These are phyloP conservation scores for Ellobium chinense DNA, from an alignment of 2,888 invertebrate genomes.

Conservation along the genomic window DNA sequence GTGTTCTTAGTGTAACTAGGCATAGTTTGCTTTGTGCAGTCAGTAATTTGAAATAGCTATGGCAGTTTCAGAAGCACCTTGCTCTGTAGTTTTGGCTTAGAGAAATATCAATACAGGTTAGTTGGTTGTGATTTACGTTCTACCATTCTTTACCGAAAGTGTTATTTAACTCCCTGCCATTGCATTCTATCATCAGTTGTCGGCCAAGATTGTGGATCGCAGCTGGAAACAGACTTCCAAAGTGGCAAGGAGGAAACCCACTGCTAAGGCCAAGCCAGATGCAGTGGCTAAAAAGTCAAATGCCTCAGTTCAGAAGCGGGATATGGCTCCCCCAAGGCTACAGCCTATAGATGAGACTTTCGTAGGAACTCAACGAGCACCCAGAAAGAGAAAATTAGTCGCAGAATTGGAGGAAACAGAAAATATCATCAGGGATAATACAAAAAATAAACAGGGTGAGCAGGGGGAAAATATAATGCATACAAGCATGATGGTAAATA, in stretches of 20 bases:
- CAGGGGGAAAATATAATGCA: too few relatives aligned
- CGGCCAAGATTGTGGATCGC: not conserved
- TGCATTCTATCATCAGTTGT: not conserved
- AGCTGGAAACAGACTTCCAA: not conserved
- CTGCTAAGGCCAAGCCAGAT: not conserved
- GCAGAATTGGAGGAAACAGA: constrained; percentile 4
- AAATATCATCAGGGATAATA: not conserved
- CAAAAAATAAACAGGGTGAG: not conserved
- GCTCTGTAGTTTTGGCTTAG: too few relatives aligned
- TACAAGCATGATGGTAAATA: too few relatives aligned
- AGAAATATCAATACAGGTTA: too few relatives aligned
- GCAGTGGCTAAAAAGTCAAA: not conserved
- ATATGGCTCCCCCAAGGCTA: too few relatives aligned
- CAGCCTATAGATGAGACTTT: constrained; percentile 7
- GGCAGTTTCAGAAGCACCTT: too few relatives aligned
- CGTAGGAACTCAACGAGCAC: not conserved
- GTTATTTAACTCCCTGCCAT: not conserved
- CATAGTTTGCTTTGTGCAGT: too few relatives aligned
- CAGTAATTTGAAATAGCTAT: too few relatives aligned
- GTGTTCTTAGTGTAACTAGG: too few relatives aligned
- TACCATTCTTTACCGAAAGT: too few relatives aligned
- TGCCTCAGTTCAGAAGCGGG: not conserved
- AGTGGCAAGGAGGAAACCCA: not conserved
- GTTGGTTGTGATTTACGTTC: too few relatives aligned
- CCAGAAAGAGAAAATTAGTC: constrained; percentile 17